Evolutionary conservation across 2,888 invertebrate genomes (phyloP).

Genomic region (Zaprionus lineosus): DNA sequence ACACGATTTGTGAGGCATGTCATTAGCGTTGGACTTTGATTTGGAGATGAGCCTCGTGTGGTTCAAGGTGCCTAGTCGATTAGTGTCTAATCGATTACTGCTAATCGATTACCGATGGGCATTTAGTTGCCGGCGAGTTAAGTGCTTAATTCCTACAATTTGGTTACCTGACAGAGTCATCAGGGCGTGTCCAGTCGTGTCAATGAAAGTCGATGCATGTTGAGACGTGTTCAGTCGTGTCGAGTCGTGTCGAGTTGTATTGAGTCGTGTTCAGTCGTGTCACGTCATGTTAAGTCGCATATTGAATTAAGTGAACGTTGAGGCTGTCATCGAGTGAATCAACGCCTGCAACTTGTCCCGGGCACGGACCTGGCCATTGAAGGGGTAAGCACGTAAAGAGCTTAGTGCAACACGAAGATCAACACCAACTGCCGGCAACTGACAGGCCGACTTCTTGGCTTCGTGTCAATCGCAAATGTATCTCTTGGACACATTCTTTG

Average conservation of each 20-base stretch:
- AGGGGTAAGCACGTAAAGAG: conserved; percentile 4
- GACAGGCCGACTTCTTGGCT: not conserved
- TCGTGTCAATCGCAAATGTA: not conserved
- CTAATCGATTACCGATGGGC: conserved; percentile 20
- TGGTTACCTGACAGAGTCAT: too few species aligned
- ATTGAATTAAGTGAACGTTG: not conserved
- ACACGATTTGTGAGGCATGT: conserved; percentile 19
- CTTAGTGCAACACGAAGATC: not conserved
- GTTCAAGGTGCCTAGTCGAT: too few species aligned
- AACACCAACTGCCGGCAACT: conserved; percentile 9
- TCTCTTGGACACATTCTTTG: too few species aligned
- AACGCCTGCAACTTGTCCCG: not conserved
- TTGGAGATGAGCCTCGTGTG: not conserved
- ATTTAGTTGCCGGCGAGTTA: conserved; percentile 25
- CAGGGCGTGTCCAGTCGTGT: too few species aligned
- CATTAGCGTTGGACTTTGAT: conserved; percentile 26
- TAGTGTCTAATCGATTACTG: not conserved
- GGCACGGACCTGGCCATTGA: too few species aligned
- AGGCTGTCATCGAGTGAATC: not conserved
- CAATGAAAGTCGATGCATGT: too few species aligned
- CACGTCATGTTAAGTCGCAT: too few species aligned
- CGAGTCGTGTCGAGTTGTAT: too few species aligned
- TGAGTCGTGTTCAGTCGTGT: too few species aligned
- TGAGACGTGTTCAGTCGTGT: too few species aligned
- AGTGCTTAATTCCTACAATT: too few species aligned